Percentiles rank a stretch among this genome's conserved stretches.
phyloP scores from a whole-genome alignment of 2,888 invertebrate species.

The Sinohyriopsis cumingii region DNA sequence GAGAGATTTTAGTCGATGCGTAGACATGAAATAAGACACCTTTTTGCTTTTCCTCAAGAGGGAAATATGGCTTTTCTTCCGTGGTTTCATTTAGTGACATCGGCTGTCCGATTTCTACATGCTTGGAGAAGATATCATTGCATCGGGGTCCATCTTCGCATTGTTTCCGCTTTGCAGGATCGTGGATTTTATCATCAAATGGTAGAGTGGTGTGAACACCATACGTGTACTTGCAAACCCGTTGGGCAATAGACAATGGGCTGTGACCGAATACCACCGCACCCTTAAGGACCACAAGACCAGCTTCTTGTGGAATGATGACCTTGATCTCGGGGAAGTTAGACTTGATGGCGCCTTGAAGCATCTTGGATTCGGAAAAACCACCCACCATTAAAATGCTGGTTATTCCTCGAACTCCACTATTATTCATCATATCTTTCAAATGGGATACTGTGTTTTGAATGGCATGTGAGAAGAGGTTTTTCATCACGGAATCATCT shows the following conservation, averaged over 20 bases:
- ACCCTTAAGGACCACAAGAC: too few species aligned
- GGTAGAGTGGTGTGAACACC: slow-evolving; percentile 13
- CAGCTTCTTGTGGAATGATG: too few species aligned
- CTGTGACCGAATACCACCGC: slow-evolving; percentile 27
- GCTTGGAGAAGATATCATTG: slow-evolving; percentile 20
- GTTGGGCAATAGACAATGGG: slow-evolving; percentile 13
- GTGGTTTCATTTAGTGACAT: slow-evolving; percentile 11
- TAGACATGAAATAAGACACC: slow-evolving; percentile 16
- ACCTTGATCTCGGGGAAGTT: too few species aligned
- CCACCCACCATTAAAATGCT: slow-evolving; percentile 32
- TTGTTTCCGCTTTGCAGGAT: slow-evolving; percentile 13
- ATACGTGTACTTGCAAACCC: slow-evolving; percentile 21
- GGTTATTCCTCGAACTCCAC: slow-evolving; percentile 3
- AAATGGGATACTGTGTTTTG: slow-evolving; percentile 16
- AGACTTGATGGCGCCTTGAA: too few species aligned
- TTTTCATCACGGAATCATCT: slow-evolving; percentile 10
- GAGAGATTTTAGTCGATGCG: slow-evolving; percentile 8
- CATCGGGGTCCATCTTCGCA: slow-evolving; percentile 12
- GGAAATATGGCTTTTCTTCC: slow-evolving; percentile 15
- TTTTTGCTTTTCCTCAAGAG: slow-evolving; percentile 12
- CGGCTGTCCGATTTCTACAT: slow-evolving; percentile 15
- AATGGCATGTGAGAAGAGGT: slow-evolving; percentile 14
- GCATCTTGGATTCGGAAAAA: slow-evolving; percentile 27
- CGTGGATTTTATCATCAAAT: slow-evolving; percentile 13
- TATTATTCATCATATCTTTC: slow-evolving; percentile 9